phyloP scores from a whole-genome alignment of 2,888 invertebrate species.

The Mechanitis messenoides region DNA sequence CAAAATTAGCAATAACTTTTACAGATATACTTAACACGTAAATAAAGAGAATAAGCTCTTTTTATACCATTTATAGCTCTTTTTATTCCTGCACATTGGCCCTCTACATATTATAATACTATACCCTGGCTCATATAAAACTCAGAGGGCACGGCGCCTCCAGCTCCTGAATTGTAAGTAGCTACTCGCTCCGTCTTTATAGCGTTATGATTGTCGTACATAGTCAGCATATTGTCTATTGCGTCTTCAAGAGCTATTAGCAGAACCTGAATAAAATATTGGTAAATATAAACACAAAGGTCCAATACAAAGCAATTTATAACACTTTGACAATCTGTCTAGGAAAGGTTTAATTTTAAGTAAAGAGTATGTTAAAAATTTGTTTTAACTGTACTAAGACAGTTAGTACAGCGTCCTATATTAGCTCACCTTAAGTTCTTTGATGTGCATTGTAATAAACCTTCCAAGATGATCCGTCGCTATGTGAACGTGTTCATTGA shows the following conservation, averaged over 20 bases:
- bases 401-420: too few relatives aligned
- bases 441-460: slow-evolving; percentile 61
- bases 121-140: slow-evolving; percentile 69
- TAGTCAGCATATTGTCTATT: slow-evolving; percentile 69
- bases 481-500: slow-evolving; percentile 65
- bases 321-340: too few relatives aligned
- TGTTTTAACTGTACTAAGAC: too few relatives aligned
- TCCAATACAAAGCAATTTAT: not conserved
- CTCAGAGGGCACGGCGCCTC: slow-evolving; percentile 62
- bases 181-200: slow-evolving; percentile 61
- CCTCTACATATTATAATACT: not conserved
- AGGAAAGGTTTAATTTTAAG: slow-evolving; percentile 4
- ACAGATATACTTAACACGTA: too few relatives aligned
- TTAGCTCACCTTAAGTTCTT: slow-evolving; percentile 58
- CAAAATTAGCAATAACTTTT: too few relatives aligned
- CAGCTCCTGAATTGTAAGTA: slow-evolving; percentile 51
- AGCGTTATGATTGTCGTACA: slow-evolving; percentile 69
- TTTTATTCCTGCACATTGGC: too few relatives aligned
- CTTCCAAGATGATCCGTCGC: slow-evolving; percentile 65
- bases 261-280: slow-evolving; percentile 45
- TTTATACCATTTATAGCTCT: too few relatives aligned
- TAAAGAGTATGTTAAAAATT: too few relatives aligned
- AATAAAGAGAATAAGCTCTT: too few relatives aligned
- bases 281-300: not conserved
- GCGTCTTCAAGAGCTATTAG: slow-evolving; percentile 64